Base-by-base conservation (phyloP, 2,113 vertebrate genomes). In the Echinops telfairi region DNA sequence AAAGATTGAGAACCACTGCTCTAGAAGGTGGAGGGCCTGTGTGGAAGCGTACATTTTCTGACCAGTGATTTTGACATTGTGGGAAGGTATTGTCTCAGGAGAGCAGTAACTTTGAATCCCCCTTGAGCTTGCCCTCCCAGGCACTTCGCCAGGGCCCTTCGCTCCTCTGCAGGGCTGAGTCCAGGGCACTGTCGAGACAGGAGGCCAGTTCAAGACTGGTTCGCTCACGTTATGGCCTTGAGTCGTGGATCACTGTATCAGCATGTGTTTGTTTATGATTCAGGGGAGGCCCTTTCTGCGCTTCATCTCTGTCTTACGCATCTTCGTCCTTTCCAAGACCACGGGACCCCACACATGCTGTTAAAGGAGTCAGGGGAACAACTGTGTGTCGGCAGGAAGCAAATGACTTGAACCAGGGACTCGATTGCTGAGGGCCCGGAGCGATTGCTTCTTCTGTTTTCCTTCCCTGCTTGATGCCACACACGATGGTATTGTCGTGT, bases 261-360 rank as follows among this genome's bases (percentile, higher is more conserved):
- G 86, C 97, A 96, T 95, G 86, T 96, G 93, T 81, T 96, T 96
- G 85, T 62, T 14, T 91, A 15, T 70, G n/a, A 70, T 70, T n/a
- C 68, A 70, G 27, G 31, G 31, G 23, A n/a, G 68, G 68, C 38
- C 27, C 38, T 43, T 16, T 20, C 31, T 36, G 70, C 87, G 40
- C 17, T 53, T 31, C 15, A 33, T 77, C 3, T 64, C 64, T 64
- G 71, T 70, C 15, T 88, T 29, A 20, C 23, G 83, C 86, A 25
- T 20, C 29, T 66, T 78, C 62, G 14, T 80, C 11, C 40, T 73
- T 27, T 10, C 15, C 17, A 53, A 57, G 6, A 68, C 27, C 23
- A 58, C 38, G 31, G 38, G 47, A n/a, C 15, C 87, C 31, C 25
- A 29, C 64, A 29, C 88, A 73, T 40, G 9, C 14, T 27, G 1